These are phyloP conservation scores for Camponotus fellah DNA, from an alignment of 2,888 invertebrate genomes.

Conservation along the genomic window DNA sequence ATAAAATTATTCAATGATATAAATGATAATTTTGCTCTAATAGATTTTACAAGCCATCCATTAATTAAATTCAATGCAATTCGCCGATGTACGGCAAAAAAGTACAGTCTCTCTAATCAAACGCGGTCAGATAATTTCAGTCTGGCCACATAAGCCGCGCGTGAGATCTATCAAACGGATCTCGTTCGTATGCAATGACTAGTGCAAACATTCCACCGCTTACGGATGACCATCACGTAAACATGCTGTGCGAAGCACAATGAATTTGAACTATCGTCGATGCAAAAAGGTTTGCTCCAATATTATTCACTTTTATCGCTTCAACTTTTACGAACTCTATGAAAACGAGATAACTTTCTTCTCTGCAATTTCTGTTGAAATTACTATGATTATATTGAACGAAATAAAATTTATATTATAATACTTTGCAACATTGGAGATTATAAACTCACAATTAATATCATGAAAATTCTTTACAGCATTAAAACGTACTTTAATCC, in stretches of 20 bases:
- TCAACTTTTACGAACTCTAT: slow-evolving; percentile 19
- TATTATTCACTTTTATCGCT: slow-evolving; percentile 3
- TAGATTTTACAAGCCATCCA: neutral
- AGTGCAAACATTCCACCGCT: slow-evolving; percentile 28
- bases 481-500: slow-evolving; percentile 7
- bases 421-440: neutral
- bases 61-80: slow-evolving; percentile 27
- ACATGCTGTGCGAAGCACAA: slow-evolving; percentile 33
- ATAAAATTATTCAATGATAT: slow-evolving; percentile 5
- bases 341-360: slow-evolving; percentile 24
- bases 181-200: slow-evolving; percentile 51
- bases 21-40: slow-evolving; percentile 24
- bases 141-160: slow-evolving; percentile 11
- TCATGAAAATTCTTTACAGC: neutral
- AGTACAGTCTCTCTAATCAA: slow-evolving; percentile 3
- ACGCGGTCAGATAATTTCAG: slow-evolving; percentile 28
- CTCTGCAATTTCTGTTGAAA: neutral
- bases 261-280: slow-evolving; percentile 48
- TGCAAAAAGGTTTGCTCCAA: slow-evolving; percentile 20
- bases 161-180: slow-evolving; percentile 10
- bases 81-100: neutral
- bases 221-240: slow-evolving; percentile 54
- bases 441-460: slow-evolving; percentile 5
- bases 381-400: slow-evolving; percentile 29
- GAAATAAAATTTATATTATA: neutral